phyloP scores from a whole-genome alignment of 2,888 invertebrate species.

The Venustoraphidia nigricollis region DNA sequence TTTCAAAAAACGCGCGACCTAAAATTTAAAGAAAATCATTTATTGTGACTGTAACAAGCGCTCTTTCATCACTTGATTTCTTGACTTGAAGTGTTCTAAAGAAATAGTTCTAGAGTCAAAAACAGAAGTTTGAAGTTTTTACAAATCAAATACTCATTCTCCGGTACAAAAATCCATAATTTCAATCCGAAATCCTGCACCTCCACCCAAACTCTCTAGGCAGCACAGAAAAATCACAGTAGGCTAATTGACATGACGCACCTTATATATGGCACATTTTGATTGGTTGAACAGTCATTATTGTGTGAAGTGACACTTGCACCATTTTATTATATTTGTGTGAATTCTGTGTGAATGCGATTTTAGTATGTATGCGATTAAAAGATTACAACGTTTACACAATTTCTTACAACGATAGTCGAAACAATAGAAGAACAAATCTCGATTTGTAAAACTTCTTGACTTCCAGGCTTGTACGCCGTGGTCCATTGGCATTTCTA shows the following conservation, averaged over 20 bases:
- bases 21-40: too few species aligned
- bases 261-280: constrained; percentile 27
- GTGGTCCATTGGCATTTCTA: too few species aligned
- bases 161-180: background rate
- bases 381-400: constrained; percentile 1
- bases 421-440: background rate
- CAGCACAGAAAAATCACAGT: constrained; percentile 28
- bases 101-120: too few species aligned
- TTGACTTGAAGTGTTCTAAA: too few species aligned
- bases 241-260: constrained; percentile 29
- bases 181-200: background rate
- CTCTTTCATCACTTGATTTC: too few species aligned
- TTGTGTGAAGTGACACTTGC: constrained; percentile 27
- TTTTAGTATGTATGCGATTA: constrained; percentile 15
- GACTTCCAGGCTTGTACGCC: too few species aligned
- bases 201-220: constrained; percentile 20
- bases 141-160: background rate
- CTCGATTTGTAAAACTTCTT: too few species aligned
- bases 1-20: too few species aligned
- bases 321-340: constrained; percentile 23
- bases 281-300: constrained; percentile 8
- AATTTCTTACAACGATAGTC: constrained; percentile 3
- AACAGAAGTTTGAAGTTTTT: too few species aligned
- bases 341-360: constrained; percentile 27
- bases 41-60: too few species aligned